Conservation (phyloP, 1,140 invertebrate species). For the Reticulitermes speratus region DNA sequence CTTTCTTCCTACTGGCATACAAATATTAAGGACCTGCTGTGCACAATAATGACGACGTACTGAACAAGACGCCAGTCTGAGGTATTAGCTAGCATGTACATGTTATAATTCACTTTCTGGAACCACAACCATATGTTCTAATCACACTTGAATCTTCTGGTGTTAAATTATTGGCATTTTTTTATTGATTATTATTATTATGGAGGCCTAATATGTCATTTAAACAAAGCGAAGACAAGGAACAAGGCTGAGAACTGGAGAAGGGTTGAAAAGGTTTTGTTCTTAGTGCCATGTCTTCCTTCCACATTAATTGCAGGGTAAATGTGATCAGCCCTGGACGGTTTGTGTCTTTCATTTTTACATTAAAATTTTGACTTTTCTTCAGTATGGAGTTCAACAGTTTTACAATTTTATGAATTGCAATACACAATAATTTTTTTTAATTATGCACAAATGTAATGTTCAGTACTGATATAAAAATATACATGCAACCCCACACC, state of each 20-base stretch:
- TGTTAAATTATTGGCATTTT: conserved; percentile 21
- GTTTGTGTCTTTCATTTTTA: conserved; percentile 10
- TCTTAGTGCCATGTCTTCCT: neutral
- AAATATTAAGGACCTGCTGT: neutral
- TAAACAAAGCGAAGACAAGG: neutral
- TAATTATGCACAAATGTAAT: conserved; percentile 16
- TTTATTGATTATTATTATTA: neutral
- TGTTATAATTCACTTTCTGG: conserved; percentile 20
- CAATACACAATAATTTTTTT: neutral
- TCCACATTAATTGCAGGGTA: neutral
- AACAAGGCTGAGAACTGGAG: neutral
- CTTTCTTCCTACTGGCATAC: conserved; percentile 17
- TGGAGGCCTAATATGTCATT: conserved; percentile 17
- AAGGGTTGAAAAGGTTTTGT: neutral
- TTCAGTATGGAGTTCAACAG: neutral
- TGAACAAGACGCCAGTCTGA: conserved; percentile 14
- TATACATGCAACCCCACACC: neutral
- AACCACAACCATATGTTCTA: conserved; percentile 8
- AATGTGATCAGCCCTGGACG: conserved; percentile 25
- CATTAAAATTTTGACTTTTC: neutral
- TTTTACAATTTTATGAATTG: conserved; percentile 15
- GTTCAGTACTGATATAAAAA: conserved; percentile 20
- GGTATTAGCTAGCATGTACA: conserved; percentile 20
- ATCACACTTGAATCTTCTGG: conserved; percentile 23
- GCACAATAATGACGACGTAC: conserved; percentile 22